Evolutionary conservation across 1,140 invertebrate species (phyloP).

Genomic region (Cyclargus thomasi): DNA sequence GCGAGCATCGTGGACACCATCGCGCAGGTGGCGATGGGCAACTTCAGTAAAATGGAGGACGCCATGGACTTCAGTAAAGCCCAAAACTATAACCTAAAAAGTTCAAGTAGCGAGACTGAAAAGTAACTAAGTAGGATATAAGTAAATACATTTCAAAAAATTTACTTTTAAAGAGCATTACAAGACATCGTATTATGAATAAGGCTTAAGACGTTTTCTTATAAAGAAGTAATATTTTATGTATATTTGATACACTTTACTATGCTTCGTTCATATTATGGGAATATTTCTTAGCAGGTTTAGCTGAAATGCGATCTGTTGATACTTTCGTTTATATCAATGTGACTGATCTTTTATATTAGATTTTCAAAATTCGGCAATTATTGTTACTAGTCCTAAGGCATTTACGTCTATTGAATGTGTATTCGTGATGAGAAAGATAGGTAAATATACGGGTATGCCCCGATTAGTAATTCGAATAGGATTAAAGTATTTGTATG

Average conservation of each 20-base stretch:
- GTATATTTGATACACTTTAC: too few relatives aligned
- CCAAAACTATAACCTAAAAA: slow-evolving; percentile 55
- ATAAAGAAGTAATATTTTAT: too few relatives aligned
- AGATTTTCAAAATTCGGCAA: not conserved
- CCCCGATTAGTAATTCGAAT: not conserved
- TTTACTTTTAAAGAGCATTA: too few relatives aligned
- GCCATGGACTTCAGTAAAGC: slow-evolving; percentile 56
- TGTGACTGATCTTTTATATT: too few relatives aligned
- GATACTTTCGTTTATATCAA: too few relatives aligned
- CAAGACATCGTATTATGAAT: too few relatives aligned
- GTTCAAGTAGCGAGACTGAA: slow-evolving; percentile 44
- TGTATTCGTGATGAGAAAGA: too few relatives aligned
- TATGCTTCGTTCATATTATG: too few relatives aligned
- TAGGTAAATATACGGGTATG: not conserved
- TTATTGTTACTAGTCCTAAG: not conserved
- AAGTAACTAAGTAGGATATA: slow-evolving; percentile 30
- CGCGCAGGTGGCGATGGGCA: slow-evolving; percentile 62
- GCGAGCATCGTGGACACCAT: slow-evolving; percentile 65
- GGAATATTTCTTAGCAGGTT: too few relatives aligned
- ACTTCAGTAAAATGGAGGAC: slow-evolving; percentile 60
- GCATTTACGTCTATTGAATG: not conserved
- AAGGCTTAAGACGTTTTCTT: too few relatives aligned
- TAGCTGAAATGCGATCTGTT: too few relatives aligned
- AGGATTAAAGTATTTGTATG: not conserved
- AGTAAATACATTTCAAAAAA: too few relatives aligned